Base-by-base conservation (phyloP, 2,888 invertebrate species). In the Lathronympha strigana region DNA sequence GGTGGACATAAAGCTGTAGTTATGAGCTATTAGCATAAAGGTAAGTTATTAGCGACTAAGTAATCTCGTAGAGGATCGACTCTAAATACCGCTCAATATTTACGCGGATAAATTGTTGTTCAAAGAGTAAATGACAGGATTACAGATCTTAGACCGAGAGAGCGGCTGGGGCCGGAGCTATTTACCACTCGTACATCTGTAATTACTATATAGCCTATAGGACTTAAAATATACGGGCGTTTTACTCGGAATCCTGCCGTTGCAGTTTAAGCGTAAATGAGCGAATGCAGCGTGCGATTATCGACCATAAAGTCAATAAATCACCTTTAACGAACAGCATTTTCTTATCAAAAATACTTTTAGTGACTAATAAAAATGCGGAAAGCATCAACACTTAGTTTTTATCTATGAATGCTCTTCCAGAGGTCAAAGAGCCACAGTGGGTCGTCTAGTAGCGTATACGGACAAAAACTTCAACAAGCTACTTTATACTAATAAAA, bases 401-500 rank as follows among this genome's bases (percentile, higher is more conserved):
- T 45, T 63, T 64, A 47, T 64, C 60, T 64, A 25, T 17, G 45
- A 47, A 28, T 36, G 21, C 57, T 45, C 51, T 50, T 19, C 47
- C 11, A 49, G 76, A 76, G 82, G 80, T 85, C 79, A 81, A 25
- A 71, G 67, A 71, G 72, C 71, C 72, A 69, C 73, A 77, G 71
- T 74, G 77, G 70, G 75, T 75, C 73, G 68, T n/a, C 25, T 58
- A 60, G 58, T 64, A 67, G 69, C 67, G 73, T 75, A 76, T 77
- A 72, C 69, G 68, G 69, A 72, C 68, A 84, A 82, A 86, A 86
- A 77, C 77, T 79, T 78, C 78, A 80, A 81, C 83, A 81, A 73
- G 83, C 84, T 88, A 87, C 88, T 89, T 88, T 86, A 78, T 80
- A 87, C 80, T 79, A 86, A 90, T 90, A 90, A 88, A 28, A 86